Base-by-base conservation (phyloP, 2,888 invertebrate species). In the Acrobasis repandana region DNA sequence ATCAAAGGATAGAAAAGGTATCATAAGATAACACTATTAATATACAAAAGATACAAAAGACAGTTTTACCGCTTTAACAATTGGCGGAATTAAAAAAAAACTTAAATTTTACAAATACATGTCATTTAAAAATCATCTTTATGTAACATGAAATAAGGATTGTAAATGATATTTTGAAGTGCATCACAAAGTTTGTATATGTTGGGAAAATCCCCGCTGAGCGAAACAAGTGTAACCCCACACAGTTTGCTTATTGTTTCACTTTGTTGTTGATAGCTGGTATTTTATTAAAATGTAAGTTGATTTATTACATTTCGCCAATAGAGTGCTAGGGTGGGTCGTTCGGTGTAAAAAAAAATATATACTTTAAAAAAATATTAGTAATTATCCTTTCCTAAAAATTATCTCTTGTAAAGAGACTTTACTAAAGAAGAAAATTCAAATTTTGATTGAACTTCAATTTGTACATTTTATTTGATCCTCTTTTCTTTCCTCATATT, bases 1-100 rank as follows among this genome's bases (percentile, higher is more conserved):
- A 76, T 69, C 68, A 67, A 66, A 63, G 63, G 67, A 68, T 73
- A 74, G 72, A 72, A 74, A 69, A 76, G 69, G 62, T 69, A 68
- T 75, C 72, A 75, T 28, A 79, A 71, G 73, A 74, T 70, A 71
- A 62, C 65, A 67, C 72, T 72, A 70, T 75, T 81, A 77, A 68
- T 71, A 61, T 56, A 63, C 10, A 47, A 34, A 59, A 36, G 10
- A 16, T 11, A 82, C 76, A 82, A 83, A 71, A 76, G 76, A 70
- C 63, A 71, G 66, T 68, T 81, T 80, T 74, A 68, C 78, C 76
- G 79, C 76, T 79, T 70, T 68, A 16, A 71, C 74, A 75, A 76
- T 82, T 80, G 76, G 77, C 77, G 72, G 64, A 60, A 38, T 56
- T 15, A 54, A 52, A 46, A 52, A 63, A 52, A 63, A 56, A 48